phyloP scores from a whole-genome alignment of 2,888 invertebrate species.

The Ochlodes sylvanus region DNA sequence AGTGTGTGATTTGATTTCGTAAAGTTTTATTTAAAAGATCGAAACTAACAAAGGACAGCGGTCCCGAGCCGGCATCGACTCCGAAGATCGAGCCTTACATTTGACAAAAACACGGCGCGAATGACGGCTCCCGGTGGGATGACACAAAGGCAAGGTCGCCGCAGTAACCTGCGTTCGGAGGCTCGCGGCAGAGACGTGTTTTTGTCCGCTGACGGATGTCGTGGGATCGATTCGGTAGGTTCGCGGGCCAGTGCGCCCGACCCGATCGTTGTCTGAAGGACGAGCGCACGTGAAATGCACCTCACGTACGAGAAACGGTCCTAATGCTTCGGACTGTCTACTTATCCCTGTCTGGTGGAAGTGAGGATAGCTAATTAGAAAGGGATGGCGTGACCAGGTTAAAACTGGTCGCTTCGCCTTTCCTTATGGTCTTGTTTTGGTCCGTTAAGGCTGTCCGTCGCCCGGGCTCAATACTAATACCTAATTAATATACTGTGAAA shows the following conservation, averaged over 20 bases:
- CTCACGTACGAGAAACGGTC: constrained; percentile 9
- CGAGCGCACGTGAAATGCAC: constrained; percentile 16
- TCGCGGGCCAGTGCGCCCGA: constrained; percentile 24
- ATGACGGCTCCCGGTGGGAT: constrained; percentile 36
- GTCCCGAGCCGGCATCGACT: not conserved
- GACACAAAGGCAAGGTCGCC: constrained; percentile 46
- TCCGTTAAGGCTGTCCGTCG: not conserved
- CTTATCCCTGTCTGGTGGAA: constrained; percentile 13
- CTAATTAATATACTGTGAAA: constrained; percentile 27
- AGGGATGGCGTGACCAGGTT: constrained; percentile 8
- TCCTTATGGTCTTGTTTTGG: constrained; percentile 20
- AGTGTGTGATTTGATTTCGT: not conserved
- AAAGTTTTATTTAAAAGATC: constrained; percentile 10
- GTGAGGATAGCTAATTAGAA: constrained; percentile 15
- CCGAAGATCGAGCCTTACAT: not conserved
- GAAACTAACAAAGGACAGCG: constrained; percentile 21
- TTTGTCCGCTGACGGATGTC: constrained; percentile 36
- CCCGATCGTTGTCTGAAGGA: constrained; percentile 29
- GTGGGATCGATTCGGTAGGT: constrained; percentile 31
- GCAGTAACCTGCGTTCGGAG: not conserved
- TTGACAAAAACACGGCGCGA: constrained; percentile 41
- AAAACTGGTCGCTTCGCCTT: constrained; percentile 13
- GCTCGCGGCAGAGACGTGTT: constrained; percentile 11
- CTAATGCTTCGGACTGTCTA: not conserved
- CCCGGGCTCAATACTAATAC: constrained; percentile 11